These are phyloP conservation scores for Myotis lucifugus DNA, from an alignment of 2,113 vertebrate genomes.

Conservation along the genomic window DNA sequence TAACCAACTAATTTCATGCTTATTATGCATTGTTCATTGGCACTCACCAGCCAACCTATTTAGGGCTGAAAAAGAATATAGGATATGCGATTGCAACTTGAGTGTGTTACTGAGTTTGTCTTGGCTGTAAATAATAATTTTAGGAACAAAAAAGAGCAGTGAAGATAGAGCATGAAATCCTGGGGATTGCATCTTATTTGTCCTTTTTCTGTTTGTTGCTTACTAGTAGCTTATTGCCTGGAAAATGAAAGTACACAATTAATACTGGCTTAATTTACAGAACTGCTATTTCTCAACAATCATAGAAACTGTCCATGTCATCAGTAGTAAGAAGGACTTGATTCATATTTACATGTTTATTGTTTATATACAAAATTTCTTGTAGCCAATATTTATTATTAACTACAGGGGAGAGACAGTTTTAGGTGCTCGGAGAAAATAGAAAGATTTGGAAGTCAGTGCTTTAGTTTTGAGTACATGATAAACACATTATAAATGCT, in stretches of 20 bases:
- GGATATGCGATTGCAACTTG: neutral
- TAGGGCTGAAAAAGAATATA: neutral
- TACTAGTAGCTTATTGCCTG: neutral
- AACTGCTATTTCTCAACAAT: neutral
- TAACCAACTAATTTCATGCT: neutral
- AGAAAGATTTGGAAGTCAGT: neutral
- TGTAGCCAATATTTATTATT: neutral
- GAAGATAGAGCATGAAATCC: neutral
- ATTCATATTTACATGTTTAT: neutral
- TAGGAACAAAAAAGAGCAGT: neutral
- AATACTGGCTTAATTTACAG: constrained; percentile 17
- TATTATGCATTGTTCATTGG: neutral
- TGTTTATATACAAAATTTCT: neutral
- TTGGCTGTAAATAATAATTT: neutral
- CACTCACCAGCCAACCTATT: neutral
- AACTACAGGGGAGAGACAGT: neutral
- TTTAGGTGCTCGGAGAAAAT: neutral
- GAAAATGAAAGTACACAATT: neutral
- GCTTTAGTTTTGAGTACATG: neutral
- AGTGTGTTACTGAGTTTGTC: neutral
- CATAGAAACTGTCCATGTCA: neutral
- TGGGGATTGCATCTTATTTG: neutral
- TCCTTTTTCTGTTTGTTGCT: neutral
- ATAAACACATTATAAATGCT: constrained; percentile 18
- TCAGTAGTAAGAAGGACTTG: neutral